Base-by-base conservation (phyloP, 2,888 invertebrate species). In the Mactromeris polynyma region DNA sequence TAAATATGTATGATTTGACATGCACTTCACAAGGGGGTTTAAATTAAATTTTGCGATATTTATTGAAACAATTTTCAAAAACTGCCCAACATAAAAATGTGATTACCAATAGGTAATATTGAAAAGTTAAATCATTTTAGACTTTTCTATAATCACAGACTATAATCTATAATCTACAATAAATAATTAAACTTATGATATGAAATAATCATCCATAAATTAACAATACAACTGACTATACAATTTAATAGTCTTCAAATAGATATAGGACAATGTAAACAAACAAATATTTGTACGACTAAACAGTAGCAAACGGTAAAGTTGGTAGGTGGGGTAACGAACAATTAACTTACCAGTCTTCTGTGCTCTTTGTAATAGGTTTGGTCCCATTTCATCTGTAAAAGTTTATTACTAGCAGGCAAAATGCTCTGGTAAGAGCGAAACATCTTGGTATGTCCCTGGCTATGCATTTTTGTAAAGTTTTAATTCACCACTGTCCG, bases 311-410 rank as follows among this genome's bases (percentile, higher is more conserved):
- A n/a, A 73, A 73, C 73, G 33, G 73, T 73, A 17, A 73, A 26
- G 54, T 58, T 21, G 79, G 86, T 54, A 86, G 89, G 87, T 87
- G 87, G 91, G 89, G 89, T 88, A 86, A 69, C 33, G 73, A 17
- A 54, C 73, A 38, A 31, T 64, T 31, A 19, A 86, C 94, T 92
- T 88, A 96, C 96, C 95, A 96, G 94, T 90, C 94, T 89, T 83
- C 96, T 90, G 93, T 97, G 97, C 92, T 96, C 96, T 64, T 95
- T 94, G 91, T 96, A 96, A 86, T 96, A 96, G 7, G 95, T 96
- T n/a, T 94, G 91, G 87, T 96, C 97, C 96, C 96, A 96, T 91
- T 95, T 93, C 92, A 96, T 94, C 92, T 97, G 96, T 79, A 97
- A 92, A 33, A 96, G 93, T 91, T 96, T 96, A 91, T 96, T 97